Conservation (phyloP, 1,140 invertebrate species). For the Drosophila ironensis region DNA sequence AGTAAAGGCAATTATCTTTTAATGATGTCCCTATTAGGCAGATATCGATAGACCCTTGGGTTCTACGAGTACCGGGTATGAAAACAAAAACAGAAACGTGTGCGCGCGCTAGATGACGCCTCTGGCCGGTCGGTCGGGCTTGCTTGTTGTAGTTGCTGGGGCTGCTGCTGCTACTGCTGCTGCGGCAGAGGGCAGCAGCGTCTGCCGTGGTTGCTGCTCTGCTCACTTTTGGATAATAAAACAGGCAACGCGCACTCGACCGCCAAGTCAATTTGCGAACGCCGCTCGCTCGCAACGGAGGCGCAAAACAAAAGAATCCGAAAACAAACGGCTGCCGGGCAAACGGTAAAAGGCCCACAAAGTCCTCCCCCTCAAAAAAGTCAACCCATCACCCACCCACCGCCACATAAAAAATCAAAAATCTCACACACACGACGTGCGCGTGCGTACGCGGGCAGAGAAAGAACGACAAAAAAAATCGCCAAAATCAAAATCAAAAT, state of each 20-base stretch:
- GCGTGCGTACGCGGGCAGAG: slow-evolving; percentile 37
- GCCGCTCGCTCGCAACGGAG: slow-evolving; percentile 71
- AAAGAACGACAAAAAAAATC: background rate
- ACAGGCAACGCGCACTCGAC: slow-evolving; percentile 76
- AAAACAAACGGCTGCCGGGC: slow-evolving; percentile 27
- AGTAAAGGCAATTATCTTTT: too few relatives aligned
- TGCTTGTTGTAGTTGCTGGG: slow-evolving; percentile 15
- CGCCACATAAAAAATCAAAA: too few relatives aligned
- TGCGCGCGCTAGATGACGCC: slow-evolving; percentile 76
- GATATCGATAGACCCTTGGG: too few relatives aligned
- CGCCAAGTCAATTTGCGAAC: slow-evolving; percentile 79
- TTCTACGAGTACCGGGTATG: too few relatives aligned
- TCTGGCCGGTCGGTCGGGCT: slow-evolving; percentile 61
- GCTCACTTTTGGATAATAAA: slow-evolving; percentile 79
- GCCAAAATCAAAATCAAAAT: slow-evolving; percentile 29
- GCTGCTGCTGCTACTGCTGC: slow-evolving; percentile 19
- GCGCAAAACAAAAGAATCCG: slow-evolving; percentile 42
- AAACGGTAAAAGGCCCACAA: slow-evolving; percentile 20
- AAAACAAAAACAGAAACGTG: too few relatives aligned
- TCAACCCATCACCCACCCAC: background rate
- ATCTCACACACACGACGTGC: slow-evolving; percentile 39
- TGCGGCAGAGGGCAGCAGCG: slow-evolving; percentile 33
- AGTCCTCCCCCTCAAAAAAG: background rate
- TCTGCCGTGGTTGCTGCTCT: slow-evolving; percentile 48
- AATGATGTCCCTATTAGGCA: too few relatives aligned